Percentiles rank a stretch among this genome's conserved stretches.
These are phyloP conservation scores for Zaprionus ghesquierei DNA, from an alignment of 1,140 invertebrate genomes.

Conservation along the genomic window DNA sequence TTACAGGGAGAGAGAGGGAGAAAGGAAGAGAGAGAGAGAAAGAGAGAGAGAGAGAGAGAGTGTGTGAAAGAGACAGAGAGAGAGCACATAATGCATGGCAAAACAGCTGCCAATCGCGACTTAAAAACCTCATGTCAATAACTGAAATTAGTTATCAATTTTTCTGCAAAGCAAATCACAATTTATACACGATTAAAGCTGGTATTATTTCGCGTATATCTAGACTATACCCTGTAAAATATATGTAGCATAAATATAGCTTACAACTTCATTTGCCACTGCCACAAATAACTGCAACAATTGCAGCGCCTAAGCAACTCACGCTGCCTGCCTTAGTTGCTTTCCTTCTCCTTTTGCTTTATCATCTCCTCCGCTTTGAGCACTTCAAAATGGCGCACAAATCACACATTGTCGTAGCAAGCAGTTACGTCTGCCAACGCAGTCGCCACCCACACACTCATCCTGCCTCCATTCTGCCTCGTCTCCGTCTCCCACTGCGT, in stretches of 20 bases:
- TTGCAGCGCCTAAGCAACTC: too few species aligned
- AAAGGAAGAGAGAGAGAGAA: not conserved
- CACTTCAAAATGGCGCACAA: constrained; percentile 46
- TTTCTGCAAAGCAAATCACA: not conserved
- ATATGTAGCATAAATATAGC: too few species aligned
- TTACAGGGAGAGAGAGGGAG: not conserved
- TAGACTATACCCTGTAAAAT: not conserved
- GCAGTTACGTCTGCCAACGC: constrained; percentile 36
- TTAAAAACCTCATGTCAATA: not conserved
- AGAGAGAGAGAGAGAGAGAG: not conserved
- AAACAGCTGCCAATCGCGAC: not conserved
- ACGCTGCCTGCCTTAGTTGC: too few species aligned
- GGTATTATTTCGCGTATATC: not conserved
- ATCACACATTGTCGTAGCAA: constrained; percentile 46
- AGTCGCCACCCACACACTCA: constrained; percentile 25
- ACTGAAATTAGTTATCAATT: not conserved
- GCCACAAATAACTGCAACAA: not conserved
- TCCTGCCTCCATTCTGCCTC: not conserved
- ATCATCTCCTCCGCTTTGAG: constrained; percentile 1
- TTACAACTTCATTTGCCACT: not conserved
- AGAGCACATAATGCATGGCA: not conserved
- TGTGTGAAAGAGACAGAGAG: not conserved
- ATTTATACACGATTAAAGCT: not conserved
- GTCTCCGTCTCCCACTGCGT: not conserved
- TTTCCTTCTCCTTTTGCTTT: not conserved